Conservation (phyloP, 2,888 invertebrate genomes). For the Eupithecia abbreviata region DNA sequence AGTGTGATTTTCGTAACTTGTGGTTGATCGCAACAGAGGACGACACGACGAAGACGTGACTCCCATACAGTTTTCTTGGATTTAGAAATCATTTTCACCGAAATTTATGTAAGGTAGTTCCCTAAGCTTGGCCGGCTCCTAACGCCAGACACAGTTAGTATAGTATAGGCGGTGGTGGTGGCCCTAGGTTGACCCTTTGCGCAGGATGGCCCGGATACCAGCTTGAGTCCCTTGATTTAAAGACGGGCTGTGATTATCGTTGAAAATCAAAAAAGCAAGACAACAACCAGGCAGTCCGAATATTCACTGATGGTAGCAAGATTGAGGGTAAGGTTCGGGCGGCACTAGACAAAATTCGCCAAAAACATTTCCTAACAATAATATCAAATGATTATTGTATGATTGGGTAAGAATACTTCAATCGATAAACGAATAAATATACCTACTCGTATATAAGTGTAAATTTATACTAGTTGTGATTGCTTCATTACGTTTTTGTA, state of each 20-base stretch:
- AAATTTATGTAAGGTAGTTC: neutral
- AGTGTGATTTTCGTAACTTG: slow-evolving; percentile 77
- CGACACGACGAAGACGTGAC: slow-evolving; percentile 59
- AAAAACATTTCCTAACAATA: too few relatives aligned
- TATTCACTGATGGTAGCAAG: too few relatives aligned
- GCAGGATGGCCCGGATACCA: neutral
- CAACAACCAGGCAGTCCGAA: too few relatives aligned
- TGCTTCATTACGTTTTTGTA: too few relatives aligned
- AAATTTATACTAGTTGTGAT: too few relatives aligned
- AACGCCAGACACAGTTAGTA: neutral
- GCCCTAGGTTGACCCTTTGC: neutral
- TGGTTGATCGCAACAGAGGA: slow-evolving; percentile 61
- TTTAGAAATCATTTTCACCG: slow-evolving; percentile 44
- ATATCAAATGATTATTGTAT: too few relatives aligned
- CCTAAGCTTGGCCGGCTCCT: neutral
- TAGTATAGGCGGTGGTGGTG: neutral
- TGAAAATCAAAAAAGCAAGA: neutral
- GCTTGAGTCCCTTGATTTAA: neutral
- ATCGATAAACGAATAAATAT: too few relatives aligned
- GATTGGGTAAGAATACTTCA: too few relatives aligned
- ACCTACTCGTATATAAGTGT: too few relatives aligned
- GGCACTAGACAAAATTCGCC: too few relatives aligned
- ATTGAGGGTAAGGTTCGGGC: too few relatives aligned
- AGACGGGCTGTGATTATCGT: neutral
- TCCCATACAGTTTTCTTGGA: slow-evolving; percentile 56